Evolutionary conservation across 2,888 invertebrate species (phyloP), one percentile per base, ranked within the genome.

Genomic region (Drosophila lacicola): DNA sequence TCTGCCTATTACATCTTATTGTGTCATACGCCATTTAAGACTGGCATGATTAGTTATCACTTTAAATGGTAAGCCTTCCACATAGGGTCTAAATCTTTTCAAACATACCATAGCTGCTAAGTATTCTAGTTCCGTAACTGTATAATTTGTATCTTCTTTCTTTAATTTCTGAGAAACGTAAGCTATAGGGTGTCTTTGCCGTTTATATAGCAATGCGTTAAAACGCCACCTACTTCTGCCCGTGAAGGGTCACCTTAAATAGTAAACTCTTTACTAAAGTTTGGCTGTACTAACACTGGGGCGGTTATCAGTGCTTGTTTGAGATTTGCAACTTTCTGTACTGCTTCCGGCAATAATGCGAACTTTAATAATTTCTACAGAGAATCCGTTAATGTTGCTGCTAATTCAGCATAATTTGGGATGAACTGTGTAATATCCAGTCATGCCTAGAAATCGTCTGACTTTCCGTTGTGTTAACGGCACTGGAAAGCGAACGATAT

Each of bases 11-110:
- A 39, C 39, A 39, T 39, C 39, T 39, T 39, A 8, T 9, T 39
- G 39, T 14, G 39, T 39, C 14, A 39, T 39, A 14, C 14, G 39
- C 39, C 39, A 39, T 39, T 39, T 39, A 2, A 17, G 17, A 17
- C 17, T 17, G 17, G 17, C 17, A 17, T 17, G 17, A 17, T 17
- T 1, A 17, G 17, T 17, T 17, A 17, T 17, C 17, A 17, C 17
- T 17, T 17, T 17, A 1, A 17, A 1, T 1, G 17, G 17, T 1
- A 17, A 39, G 39, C 39, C 39, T 9, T 39, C 14, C 2, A 39
- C 39, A 39, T 39, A 37, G 5, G 37, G 37, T 37, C 37, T 37
- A n/a, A 37, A 37, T 37, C 37, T 37, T 37, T 37, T 37, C 14
- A 39, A 39, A 39, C 39, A 39, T 8, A 39, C 39, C 0, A 39